Evolutionary conservation across 23 tunicate species (phyloP), one percentile per base, ranked within the genome.

Genomic region (Diplosoma virens): DNA sequence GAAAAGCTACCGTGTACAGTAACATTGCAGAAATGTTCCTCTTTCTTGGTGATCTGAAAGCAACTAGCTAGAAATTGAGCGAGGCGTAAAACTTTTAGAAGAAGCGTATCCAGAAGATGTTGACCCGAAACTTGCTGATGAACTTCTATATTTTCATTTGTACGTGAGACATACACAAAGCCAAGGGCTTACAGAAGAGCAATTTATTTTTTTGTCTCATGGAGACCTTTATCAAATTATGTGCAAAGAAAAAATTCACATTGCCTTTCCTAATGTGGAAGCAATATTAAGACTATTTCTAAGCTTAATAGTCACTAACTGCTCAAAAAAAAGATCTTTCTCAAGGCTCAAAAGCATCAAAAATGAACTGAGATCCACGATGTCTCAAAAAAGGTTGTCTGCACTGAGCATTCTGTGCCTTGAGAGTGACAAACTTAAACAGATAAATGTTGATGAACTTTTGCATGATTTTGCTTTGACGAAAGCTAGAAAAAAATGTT

Each of bases 11-110:
- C 29, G 36, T 28, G 36, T 63, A 63, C 70, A 63, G 70, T 63
- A 35, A 63, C 35, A 63, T 63, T 20, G 70, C 70, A 63, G 70
- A 63, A 63, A 63, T 63, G 70, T 63, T 63, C 20, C 36, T 28
- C 70, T 63, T 63, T 63, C 70, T 63, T 63, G 36, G 35, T 28
- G 29, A 63, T 63, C 70, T 63, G 70, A 63, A 28, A 63, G 70
- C 70, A 63, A 27, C 70, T 63, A 63, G 35, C 16, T 27, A 6
- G 35, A 63, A 63, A 63, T n/a, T 63, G 36, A 7, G 6, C 70
- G 36, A 63, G 70, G 70, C 36, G 70, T 29, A 27, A n/a, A 63
- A 63, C 70, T 63, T 27, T 30, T 63, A 5, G 29, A 6, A 35
- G 70, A 63, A 63, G 70, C 35, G 20, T 63, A 63, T 30, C 36